phyloP scores from a whole-genome alignment of 2,113 vertebrate genomes.

The Holacanthus passer region DNA sequence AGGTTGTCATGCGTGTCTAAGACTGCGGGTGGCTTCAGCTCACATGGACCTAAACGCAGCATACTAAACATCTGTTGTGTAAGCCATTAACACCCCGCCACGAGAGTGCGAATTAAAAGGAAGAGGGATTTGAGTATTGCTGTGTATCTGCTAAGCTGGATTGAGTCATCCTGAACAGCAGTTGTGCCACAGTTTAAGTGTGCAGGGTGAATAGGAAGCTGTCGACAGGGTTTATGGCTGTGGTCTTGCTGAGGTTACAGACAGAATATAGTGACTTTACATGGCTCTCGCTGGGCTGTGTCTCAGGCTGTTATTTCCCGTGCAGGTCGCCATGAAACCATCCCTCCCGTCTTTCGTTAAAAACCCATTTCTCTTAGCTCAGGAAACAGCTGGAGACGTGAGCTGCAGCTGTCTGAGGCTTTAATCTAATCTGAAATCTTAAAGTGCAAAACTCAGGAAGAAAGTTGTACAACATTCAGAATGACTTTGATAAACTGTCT shows the following conservation, averaged over 20 bases:
- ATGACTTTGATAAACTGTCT: too few relatives aligned
- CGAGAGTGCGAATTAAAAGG: conserved; percentile 65
- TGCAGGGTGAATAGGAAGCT: conserved; percentile 38
- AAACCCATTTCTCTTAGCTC: not conserved
- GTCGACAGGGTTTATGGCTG: conserved; percentile 19
- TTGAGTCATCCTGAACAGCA: conserved; percentile 58
- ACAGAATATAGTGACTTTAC: not conserved
- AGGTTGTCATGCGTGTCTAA: conserved; percentile 68
- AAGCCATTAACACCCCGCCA: conserved; percentile 73
- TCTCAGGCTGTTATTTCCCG: not conserved
- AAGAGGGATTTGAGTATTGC: conserved; percentile 61
- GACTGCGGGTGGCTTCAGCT: conserved; percentile 62
- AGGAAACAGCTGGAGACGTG: not conserved
- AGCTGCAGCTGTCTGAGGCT: not conserved
- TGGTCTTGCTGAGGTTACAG: conserved; percentile 18
- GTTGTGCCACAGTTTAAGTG: conserved; percentile 50
- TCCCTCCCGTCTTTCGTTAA: not conserved
- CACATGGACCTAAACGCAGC: conserved; percentile 59
- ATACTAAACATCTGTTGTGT: conserved; percentile 76
- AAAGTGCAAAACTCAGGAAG: not conserved
- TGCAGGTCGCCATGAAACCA: not conserved
- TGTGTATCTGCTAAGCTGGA: conserved; percentile 66
- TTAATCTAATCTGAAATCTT: not conserved
- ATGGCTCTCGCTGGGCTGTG: not conserved
- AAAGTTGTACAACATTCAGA: not conserved